Percentiles rank a stretch among this genome's conserved stretches.
phyloP scores from a whole-genome alignment of 2,797 vertebrate genomes.

The Saguinus oedipus region DNA sequence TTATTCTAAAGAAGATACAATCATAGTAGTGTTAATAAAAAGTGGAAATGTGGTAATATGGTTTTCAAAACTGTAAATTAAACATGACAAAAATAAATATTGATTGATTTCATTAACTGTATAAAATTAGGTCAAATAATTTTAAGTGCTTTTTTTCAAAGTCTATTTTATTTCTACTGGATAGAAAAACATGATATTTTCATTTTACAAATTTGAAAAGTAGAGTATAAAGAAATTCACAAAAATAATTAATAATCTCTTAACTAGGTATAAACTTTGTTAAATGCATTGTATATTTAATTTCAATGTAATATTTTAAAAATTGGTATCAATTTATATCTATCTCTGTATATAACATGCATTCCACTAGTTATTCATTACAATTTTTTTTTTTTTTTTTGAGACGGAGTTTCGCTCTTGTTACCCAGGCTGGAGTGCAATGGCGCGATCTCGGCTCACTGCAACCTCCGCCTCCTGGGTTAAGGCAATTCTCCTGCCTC shows the following conservation, averaged over 20 bases:
- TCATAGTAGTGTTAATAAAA: background rate
- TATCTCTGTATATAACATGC: background rate
- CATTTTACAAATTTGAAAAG: background rate
- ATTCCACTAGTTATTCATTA: background rate
- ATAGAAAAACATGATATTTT: background rate
- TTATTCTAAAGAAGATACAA: background rate
- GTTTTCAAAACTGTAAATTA: constrained; percentile 17
- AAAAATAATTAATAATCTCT: background rate
- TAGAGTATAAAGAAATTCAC: background rate
- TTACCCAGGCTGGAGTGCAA: too few species aligned
- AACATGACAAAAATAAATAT: background rate
- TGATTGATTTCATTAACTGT: background rate
- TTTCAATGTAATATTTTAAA: background rate
- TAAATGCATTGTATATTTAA: background rate
- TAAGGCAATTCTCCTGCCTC: too few species aligned
- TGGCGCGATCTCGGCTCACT: too few species aligned
- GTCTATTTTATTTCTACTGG: background rate
- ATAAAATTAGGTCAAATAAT: background rate
- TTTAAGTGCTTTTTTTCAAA: background rate
- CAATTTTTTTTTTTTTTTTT: too few species aligned
- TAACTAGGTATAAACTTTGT: background rate
- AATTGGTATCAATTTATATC: background rate
- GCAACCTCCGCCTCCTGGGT: too few species aligned
- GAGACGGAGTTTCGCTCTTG: too few species aligned
- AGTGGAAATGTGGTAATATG: background rate